These are phyloP conservation scores for Telenomus remus DNA, from an alignment of 1,140 invertebrate species.

Conservation along the genomic window DNA sequence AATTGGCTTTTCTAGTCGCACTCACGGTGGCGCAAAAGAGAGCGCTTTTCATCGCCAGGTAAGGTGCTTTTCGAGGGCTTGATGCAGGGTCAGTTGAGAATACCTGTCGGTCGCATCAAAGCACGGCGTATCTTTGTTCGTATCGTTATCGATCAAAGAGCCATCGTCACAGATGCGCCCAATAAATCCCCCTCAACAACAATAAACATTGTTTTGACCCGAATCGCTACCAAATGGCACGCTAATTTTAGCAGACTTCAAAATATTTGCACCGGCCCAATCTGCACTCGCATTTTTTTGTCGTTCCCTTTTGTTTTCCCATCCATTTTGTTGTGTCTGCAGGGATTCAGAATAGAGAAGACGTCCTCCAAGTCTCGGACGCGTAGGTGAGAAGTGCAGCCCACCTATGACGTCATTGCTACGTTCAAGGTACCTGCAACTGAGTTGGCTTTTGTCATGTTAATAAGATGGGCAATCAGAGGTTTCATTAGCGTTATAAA, in stretches of 20 bases:
- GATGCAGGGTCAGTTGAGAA: conserved; percentile 31
- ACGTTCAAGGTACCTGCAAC: neutral
- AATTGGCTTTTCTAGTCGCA: conserved; percentile 43
- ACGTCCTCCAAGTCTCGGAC: neutral
- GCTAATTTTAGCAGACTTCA: conserved; percentile 32
- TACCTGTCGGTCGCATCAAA: conserved; percentile 52
- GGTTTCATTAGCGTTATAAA: no score
- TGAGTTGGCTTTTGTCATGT: no score
- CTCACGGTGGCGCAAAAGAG: conserved; percentile 11
- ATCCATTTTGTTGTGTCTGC: neutral
- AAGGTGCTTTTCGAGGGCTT: conserved; percentile 35
- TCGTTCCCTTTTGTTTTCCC: conserved; percentile 5
- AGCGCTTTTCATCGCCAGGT: conserved; percentile 46
- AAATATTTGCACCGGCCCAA: conserved; percentile 19
- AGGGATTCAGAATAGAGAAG: conserved; percentile 13
- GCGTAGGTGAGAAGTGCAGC: neutral
- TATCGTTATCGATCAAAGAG: conserved; percentile 37
- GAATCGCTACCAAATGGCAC: conserved; percentile 31
- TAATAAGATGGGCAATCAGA: no score
- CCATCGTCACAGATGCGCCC: conserved; percentile 11
- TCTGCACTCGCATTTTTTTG: conserved; percentile 6
- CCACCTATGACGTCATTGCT: neutral
- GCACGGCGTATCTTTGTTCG: conserved; percentile 22
- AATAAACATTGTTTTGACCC: conserved; percentile 43
- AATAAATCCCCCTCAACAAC: conserved; percentile 29